phyloP scores from a whole-genome alignment of 1,140 invertebrate species.

The Heliconius hewitsoni region DNA sequence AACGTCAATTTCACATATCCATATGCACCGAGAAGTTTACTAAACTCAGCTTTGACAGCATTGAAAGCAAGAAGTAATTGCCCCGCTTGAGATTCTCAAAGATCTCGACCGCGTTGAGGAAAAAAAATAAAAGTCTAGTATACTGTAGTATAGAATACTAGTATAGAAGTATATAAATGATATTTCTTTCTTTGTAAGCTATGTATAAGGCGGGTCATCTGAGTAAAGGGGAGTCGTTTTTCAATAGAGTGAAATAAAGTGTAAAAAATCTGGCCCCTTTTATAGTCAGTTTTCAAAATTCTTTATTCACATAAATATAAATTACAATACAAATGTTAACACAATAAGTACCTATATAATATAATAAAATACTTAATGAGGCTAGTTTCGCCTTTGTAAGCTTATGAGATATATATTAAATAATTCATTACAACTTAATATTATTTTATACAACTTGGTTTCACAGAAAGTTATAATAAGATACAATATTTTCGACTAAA shows the following conservation, averaged over 20 bases:
- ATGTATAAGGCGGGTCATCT: not conserved
- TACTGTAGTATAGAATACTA: not conserved
- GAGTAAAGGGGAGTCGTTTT: not conserved
- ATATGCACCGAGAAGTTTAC: not conserved
- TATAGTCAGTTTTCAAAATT: not conserved
- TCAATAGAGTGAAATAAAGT: not conserved
- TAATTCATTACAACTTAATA: too few relatives aligned
- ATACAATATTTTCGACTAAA: too few relatives aligned
- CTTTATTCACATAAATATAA: too few relatives aligned
- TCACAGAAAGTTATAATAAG: too few relatives aligned
- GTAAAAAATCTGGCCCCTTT: not conserved
- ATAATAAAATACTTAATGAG: too few relatives aligned
- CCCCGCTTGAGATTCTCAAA: constrained; percentile 11
- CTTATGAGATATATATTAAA: too few relatives aligned
- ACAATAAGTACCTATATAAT: too few relatives aligned
- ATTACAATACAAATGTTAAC: too few relatives aligned
- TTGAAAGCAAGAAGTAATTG: constrained; percentile 12
- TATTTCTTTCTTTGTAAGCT: not conserved
- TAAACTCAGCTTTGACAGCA: constrained; percentile 2
- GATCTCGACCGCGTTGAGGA: constrained; percentile 1
- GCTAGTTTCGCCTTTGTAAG: too few relatives aligned
- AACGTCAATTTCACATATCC: constrained; percentile 2
- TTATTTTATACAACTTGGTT: too few relatives aligned
- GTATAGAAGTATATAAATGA: not conserved
- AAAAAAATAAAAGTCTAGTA: constrained; percentile 2